phyloP scores from a whole-genome alignment of 2,113 vertebrate species.

The Neogobius melanostomus region DNA sequence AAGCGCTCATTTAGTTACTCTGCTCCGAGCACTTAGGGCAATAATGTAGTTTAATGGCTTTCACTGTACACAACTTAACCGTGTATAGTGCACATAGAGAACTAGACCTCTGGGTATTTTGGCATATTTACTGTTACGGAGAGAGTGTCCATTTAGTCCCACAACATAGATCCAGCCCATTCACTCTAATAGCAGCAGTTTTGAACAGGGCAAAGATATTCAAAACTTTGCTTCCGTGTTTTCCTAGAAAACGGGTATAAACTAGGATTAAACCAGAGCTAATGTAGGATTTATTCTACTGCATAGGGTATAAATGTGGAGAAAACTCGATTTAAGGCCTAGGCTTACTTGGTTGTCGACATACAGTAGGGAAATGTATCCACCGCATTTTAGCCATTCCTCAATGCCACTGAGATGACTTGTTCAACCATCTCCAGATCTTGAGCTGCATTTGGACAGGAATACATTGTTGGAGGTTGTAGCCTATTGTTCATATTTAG shows the following conservation, averaged over 20 bases:
- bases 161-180: constrained; percentile 9
- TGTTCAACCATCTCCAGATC: no score
- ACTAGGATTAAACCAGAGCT: neutral
- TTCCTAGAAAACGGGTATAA: neutral
- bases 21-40: constrained; percentile 48
- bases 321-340: no score
- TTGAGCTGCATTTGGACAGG: no score
- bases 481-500: no score
- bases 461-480: no score
- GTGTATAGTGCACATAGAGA: constrained; percentile 30
- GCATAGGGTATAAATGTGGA: no score
- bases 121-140: constrained; percentile 21
- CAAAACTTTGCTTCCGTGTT: neutral
- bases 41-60: constrained; percentile 62
- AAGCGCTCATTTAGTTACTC: constrained; percentile 59
- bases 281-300: no score
- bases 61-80: constrained; percentile 39
- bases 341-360: no score
- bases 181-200: constrained; percentile 12
- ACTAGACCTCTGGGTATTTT: constrained; percentile 46
- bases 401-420: no score
- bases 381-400: no score
- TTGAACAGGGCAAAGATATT: neutral
- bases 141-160: constrained; percentile 13
- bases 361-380: no score